These are phyloP conservation scores for Apamea sordens DNA, from an alignment of 2,888 invertebrate genomes.

Conservation along the genomic window DNA sequence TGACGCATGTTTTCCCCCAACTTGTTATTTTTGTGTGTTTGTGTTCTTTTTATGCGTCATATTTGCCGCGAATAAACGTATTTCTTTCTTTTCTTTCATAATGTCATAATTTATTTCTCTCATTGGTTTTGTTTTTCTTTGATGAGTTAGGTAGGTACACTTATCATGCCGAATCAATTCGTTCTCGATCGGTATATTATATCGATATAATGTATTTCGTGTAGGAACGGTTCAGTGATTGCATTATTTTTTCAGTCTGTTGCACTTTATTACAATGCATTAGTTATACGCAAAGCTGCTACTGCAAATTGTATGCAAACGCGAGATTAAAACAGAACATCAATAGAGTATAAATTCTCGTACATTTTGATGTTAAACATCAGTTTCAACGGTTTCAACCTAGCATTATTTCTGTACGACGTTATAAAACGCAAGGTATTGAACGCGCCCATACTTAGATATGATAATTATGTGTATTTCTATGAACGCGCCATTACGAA, in stretches of 20 bases:
- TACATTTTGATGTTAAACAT: constrained; percentile 16
- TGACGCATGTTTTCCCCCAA: too few species aligned
- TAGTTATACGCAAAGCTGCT: constrained; percentile 26
- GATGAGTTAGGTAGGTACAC: constrained; percentile 9
- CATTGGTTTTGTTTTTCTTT: constrained; percentile 18
- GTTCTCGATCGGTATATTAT: background rate
- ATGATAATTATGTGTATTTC: background rate
- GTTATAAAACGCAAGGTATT: constrained; percentile 6
- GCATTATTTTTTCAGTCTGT: constrained; percentile 33
- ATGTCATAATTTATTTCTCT: constrained; percentile 28
- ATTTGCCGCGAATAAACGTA: too few species aligned
- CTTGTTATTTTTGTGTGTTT: too few species aligned
- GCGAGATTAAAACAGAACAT: constrained; percentile 41
- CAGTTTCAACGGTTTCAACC: constrained; percentile 19
- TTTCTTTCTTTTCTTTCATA: background rate
- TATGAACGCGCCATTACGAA: constrained; percentile 22
- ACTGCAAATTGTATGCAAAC: constrained; percentile 40
- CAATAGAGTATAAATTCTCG: constrained; percentile 5
- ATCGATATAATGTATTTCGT: constrained; percentile 18
- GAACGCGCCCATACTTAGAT: background rate
- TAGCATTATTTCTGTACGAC: constrained; percentile 1
- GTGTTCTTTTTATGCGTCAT: too few species aligned
- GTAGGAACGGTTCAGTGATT: background rate
- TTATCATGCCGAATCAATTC: constrained; percentile 4
- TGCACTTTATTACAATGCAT: constrained; percentile 38